These are phyloP conservation scores for Holothuria leucospilota DNA, from an alignment of 53 echinoderm and acorn worm genomes.

Conservation along the genomic window DNA sequence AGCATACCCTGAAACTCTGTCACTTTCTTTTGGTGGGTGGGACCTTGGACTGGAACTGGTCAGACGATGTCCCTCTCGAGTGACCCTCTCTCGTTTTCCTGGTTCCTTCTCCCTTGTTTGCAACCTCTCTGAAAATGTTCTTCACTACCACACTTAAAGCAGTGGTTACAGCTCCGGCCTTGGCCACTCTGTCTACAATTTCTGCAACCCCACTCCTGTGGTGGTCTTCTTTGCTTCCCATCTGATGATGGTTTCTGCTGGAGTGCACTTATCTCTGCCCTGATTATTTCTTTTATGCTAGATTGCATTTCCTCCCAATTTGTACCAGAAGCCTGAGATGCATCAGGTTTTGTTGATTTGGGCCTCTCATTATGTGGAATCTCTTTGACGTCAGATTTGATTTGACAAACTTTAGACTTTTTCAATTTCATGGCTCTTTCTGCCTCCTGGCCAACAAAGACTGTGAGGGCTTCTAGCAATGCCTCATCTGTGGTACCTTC, in stretches of 20 bases:
- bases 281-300: background rate
- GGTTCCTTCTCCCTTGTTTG: background rate
- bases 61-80: constrained; percentile 39
- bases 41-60: constrained; percentile 8
- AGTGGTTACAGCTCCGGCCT: constrained; percentile 11
- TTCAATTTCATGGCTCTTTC: constrained; percentile 23
- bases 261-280: background rate
- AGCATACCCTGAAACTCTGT: background rate
- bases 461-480: constrained; percentile 37
- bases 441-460: constrained; percentile 49
- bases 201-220: background rate
- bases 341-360: too few species aligned
- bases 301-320: constrained; percentile 1
- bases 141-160: constrained; percentile 33
- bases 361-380: too few species aligned
- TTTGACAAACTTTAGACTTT: background rate
- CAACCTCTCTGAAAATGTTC: constrained; percentile 50
- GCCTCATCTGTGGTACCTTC: constrained; percentile 52
- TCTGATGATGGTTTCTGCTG: background rate
- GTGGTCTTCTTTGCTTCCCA: background rate
- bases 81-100: too few species aligned
- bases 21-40: constrained; percentile 2
- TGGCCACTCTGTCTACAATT: background rate
- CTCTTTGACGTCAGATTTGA: background rate
- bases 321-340: too few species aligned